Evolutionary conservation across 2,797 vertebrate genomes (phyloP).

Genomic region (Zonotrichia albicollis): DNA sequence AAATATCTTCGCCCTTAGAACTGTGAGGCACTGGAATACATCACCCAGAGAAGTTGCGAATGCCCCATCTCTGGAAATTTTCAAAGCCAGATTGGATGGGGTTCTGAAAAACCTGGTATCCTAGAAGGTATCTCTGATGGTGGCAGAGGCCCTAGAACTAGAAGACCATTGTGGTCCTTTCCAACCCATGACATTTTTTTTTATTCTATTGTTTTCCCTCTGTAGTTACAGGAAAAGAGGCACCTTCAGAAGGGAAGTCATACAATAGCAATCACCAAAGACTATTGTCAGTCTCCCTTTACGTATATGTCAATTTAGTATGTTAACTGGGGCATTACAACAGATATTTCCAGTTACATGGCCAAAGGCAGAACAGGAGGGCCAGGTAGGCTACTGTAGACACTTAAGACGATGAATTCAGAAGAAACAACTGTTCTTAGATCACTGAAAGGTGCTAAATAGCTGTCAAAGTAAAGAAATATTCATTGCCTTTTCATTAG

Average conservation of each 20-base stretch:
- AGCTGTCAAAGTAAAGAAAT: not conserved
- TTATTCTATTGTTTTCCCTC: not conserved
- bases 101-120: not conserved
- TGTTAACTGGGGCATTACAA: not conserved
- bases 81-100: not conserved
- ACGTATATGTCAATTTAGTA: not conserved
- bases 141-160: not conserved
- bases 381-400: not conserved
- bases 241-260: not conserved
- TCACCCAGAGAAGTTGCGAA: not conserved
- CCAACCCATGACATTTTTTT: not conserved
- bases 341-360: not conserved
- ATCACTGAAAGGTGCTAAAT: not conserved
- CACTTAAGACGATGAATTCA: not conserved
- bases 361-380: not conserved
- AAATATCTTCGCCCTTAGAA: not conserved
- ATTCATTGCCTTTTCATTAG: not conserved
- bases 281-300: not conserved
- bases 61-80: not conserved
- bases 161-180: not conserved
- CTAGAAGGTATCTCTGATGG: not conserved
- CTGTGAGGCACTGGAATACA: not conserved
- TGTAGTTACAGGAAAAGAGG: not conserved
- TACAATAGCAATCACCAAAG: not conserved
- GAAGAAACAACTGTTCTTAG: not conserved